Evolutionary conservation across 2,113 vertebrate genomes (phyloP).

Genomic region (Crotalus helleri): DNA sequence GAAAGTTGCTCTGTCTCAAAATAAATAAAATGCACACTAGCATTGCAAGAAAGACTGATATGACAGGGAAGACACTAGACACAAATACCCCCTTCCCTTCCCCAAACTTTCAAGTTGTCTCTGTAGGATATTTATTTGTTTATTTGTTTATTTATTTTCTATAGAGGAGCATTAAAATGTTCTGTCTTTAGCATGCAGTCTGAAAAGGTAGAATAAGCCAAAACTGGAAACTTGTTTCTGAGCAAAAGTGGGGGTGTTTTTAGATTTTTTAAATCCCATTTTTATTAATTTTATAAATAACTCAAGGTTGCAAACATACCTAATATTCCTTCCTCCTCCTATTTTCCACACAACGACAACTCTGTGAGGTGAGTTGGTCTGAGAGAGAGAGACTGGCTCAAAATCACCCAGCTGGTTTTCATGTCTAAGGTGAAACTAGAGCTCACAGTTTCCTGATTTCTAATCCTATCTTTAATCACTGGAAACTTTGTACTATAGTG

Average conservation of each 20-base stretch:
- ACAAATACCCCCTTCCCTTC: background rate
- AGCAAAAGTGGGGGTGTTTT: background rate
- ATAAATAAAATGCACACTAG: background rate
- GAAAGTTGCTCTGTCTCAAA: background rate
- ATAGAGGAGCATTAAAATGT: background rate
- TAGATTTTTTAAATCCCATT: background rate
- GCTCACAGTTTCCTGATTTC: background rate
- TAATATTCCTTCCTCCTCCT: background rate
- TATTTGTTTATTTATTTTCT: background rate
- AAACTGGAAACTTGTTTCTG: background rate
- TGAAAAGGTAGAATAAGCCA: background rate
- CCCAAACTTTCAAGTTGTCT: background rate
- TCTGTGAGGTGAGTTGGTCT: background rate
- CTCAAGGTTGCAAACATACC: background rate
- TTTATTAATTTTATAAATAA: background rate
- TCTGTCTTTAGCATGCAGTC: background rate
- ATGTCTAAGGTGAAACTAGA: background rate
- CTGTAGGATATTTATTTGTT: background rate
- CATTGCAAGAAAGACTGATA: background rate
- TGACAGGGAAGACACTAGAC: background rate
- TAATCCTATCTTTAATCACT: background rate
- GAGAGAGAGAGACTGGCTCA: background rate
- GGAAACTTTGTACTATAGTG: background rate
- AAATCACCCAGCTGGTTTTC: background rate
- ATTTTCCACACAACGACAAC: background rate